Base-by-base conservation (phyloP, 2,113 vertebrate species). In the Tringa solitaria region DNA sequence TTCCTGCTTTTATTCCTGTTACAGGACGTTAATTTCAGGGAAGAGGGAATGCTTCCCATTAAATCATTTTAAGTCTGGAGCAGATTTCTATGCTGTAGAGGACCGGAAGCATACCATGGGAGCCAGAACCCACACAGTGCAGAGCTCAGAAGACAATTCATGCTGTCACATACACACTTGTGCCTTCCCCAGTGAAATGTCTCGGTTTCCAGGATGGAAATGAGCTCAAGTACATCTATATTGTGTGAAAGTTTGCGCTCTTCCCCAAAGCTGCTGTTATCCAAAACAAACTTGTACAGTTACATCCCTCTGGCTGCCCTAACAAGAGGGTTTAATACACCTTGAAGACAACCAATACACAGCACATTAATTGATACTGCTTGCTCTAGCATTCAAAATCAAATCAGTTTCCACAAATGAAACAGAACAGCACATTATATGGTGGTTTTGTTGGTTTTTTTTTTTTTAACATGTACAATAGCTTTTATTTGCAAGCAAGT, bases 191-290 rank as follows among this genome's bases (percentile, higher is more conserved):
- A 39, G 10, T 4, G 26, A 16, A 41, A 12, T 3, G 18, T 28
- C 50, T 39, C 8, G 0, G 54, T 19, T 46, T 53, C 43, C 50
- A 53, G 43, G 21, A 46, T 17, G 20, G 33, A 46, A 81, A 35
- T 0, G 2, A 41, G 37, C 26, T 59, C n/a, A 41, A 37, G 27
- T 9, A 2, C 4, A 65, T 17, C 32, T 18, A 37, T 7, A 15
- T 0, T 30, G 9, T 5, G 5, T 14, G 67, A 21, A 17, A 72
- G 22, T 14, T 9, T 77, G 77, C 8, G 14, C 10, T 18, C 26
- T 45, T 59, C 79, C 51, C 6, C 1, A 48, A 76, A 69, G 32
- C 41, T 56, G 37, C 50, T 33, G 5, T 24, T 23, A 87, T 14
- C 39, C 24, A 50, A 61, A 53, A 4, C 41, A 87, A 70, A 35